A percentile compares a stretch with the other conserved stretches of the same genome.
phyloP scores from a whole-genome alignment of 2,888 invertebrate species.

The Celastrina argiolus region DNA sequence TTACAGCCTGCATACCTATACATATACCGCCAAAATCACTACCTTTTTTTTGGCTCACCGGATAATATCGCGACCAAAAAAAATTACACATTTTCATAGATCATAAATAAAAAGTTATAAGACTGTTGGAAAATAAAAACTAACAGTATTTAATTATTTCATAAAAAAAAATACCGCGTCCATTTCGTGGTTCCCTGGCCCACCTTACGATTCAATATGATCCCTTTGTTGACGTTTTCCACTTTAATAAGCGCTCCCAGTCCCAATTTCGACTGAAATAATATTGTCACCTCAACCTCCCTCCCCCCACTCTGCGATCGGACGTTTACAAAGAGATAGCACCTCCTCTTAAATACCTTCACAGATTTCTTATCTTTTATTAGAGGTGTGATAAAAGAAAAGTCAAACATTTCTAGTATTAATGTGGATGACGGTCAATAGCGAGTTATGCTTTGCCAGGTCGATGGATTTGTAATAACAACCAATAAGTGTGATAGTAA shows the following conservation, averaged over 20 bases:
- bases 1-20: too few species aligned
- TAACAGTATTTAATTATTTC: too few species aligned
- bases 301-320: slow-evolving; percentile 18
- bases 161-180: slow-evolving; percentile 40
- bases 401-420: neutral
- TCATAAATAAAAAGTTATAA: too few species aligned
- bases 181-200: slow-evolving; percentile 38
- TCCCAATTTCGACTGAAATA: slow-evolving; percentile 69
- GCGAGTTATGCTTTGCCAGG: neutral
- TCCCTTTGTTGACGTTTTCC: slow-evolving; percentile 76
- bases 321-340: slow-evolving; percentile 7
- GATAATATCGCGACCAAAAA: too few species aligned
- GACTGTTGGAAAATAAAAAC: too few species aligned
- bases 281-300: slow-evolving; percentile 67
- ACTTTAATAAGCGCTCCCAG: slow-evolving; percentile 72
- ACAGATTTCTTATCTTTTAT: neutral
- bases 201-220: slow-evolving; percentile 74
- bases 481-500: too few species aligned
- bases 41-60: too few species aligned
- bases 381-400: neutral
- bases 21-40: too few species aligned
- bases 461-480: too few species aligned
- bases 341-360: neutral
- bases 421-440: neutral
- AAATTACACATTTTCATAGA: too few species aligned